These are phyloP conservation scores for Phengaris alcon DNA, from an alignment of 2,888 invertebrate species.

Conservation along the genomic window DNA sequence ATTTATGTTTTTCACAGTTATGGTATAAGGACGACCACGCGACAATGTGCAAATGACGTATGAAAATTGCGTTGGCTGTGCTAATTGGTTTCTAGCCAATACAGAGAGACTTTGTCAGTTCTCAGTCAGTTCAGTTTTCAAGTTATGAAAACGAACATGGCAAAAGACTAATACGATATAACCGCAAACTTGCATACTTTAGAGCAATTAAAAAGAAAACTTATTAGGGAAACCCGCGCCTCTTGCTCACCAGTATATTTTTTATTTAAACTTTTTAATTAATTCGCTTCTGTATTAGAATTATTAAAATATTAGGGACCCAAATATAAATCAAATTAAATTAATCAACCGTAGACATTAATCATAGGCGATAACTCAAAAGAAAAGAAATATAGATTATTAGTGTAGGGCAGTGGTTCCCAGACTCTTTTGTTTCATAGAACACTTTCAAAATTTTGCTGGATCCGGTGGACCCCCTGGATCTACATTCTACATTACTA, in stretches of 20 bases:
- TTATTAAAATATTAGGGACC: background rate
- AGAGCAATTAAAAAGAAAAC: constrained; percentile 10
- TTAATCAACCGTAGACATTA: background rate
- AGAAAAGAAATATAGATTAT: background rate
- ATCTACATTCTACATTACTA: too few relatives aligned
- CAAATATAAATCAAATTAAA: background rate
- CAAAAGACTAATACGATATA: constrained; percentile 20
- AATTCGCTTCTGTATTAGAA: background rate
- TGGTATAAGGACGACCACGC: background rate
- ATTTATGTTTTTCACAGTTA: background rate
- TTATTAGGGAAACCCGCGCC: background rate
- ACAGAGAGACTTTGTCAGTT: constrained; percentile 15
- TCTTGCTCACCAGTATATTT: background rate
- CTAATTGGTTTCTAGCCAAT: constrained; percentile 23
- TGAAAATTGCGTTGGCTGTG: constrained; percentile 15
- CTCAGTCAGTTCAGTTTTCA: background rate
- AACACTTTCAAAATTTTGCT: too few relatives aligned
- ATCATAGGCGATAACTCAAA: background rate
- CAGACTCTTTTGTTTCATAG: too few relatives aligned
- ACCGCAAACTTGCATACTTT: background rate
- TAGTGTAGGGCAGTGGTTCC: too few relatives aligned
- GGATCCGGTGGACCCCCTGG: too few relatives aligned
- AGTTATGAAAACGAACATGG: constrained; percentile 18
- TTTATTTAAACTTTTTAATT: background rate
- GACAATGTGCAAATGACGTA: constrained; percentile 12